phyloP scores from a whole-genome alignment of 2,888 invertebrate genomes.

The Drosophila flavopinicola region DNA sequence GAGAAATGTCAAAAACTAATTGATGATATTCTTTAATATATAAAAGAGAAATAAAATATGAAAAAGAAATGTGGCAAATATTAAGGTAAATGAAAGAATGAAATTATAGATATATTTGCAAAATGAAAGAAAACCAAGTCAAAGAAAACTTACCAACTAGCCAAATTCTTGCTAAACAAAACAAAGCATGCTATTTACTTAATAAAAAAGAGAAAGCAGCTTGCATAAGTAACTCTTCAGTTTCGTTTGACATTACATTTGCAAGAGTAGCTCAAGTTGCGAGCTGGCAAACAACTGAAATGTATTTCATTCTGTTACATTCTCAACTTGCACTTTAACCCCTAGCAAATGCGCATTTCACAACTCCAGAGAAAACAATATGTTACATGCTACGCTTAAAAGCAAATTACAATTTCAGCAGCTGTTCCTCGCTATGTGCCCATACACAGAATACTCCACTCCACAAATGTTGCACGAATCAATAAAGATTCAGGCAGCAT shows the following conservation, averaged over 20 bases:
- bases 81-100: no score
- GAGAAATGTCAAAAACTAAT: neutral
- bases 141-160: neutral
- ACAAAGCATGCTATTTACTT: neutral
- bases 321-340: neutral
- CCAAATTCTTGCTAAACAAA: neutral
- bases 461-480: constrained; percentile 42
- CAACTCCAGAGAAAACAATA: constrained; percentile 13
- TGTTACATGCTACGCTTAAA: constrained; percentile 12
- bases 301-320: constrained; percentile 10
- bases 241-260: neutral
- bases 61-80: neutral
- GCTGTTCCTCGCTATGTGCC: constrained; percentile 3
- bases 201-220: neutral
- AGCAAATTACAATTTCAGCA: constrained; percentile 32
- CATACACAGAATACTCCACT: constrained; percentile 2
- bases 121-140: neutral
- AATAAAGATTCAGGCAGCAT: constrained; percentile 42
- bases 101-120: neutral
- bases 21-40: no score
- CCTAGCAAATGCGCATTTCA: constrained; percentile 14
- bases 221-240: neutral
- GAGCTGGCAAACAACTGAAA: neutral
- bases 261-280: neutral
- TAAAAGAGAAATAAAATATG: neutral